Evolutionary conservation across 1,140 invertebrate genomes (phyloP).

Genomic region (Callitettix versicolor): DNA sequence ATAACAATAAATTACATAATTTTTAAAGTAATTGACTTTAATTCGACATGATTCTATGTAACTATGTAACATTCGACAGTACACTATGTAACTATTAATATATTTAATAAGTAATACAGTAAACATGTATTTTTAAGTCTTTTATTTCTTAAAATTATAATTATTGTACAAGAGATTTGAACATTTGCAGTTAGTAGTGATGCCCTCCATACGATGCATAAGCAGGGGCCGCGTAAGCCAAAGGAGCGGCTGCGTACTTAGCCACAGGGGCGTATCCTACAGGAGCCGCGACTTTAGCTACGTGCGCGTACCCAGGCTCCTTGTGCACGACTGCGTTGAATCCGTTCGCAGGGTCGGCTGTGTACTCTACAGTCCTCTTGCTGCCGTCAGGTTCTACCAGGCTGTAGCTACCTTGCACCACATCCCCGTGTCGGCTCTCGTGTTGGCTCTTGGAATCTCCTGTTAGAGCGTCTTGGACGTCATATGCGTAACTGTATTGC

Average conservation of each 20-base stretch:
- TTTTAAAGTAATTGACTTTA: no score
- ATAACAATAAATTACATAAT: no score
- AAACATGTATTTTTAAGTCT: no score
- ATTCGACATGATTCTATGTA: no score
- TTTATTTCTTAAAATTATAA: no score
- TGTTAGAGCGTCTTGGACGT: conserved; percentile 54
- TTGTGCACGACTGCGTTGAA: conserved; percentile 23
- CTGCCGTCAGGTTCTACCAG: conserved; percentile 34
- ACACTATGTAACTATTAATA: no score
- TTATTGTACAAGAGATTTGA: no score
- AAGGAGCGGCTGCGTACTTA: conserved; percentile 16
- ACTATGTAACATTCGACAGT: no score
- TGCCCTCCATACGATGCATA: conserved; percentile 20
- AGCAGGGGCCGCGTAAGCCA: conserved; percentile 15
- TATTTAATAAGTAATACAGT: no score
- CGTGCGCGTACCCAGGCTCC: conserved; percentile 22
- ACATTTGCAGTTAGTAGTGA: no score
- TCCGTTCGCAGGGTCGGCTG: conserved; percentile 25
- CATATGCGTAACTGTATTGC: conserved; percentile 51
- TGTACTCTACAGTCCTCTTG: conserved; percentile 27
- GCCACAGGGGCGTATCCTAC: conserved; percentile 21
- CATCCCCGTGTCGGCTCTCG: conserved; percentile 53
- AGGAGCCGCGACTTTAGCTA: conserved; percentile 29
- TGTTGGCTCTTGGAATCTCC: conserved; percentile 57
- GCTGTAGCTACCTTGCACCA: conserved; percentile 53